These are phyloP conservation scores for Mus spretus DNA, from an alignment of 2,797 vertebrate species.

Conservation along the genomic window DNA sequence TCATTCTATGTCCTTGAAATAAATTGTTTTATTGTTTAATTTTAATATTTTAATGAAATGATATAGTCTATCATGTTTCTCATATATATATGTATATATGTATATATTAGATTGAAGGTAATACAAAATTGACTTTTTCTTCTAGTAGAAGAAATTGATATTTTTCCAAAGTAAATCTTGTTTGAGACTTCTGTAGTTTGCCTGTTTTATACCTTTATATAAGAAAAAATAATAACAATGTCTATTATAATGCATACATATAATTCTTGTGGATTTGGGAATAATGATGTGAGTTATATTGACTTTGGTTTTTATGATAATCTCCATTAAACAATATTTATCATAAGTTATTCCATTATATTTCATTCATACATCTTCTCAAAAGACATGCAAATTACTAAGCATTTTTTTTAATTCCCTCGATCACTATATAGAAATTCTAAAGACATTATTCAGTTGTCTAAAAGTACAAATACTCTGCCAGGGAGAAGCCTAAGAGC, in stretches of 20 bases:
- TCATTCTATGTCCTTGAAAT: background rate
- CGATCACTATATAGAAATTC: background rate
- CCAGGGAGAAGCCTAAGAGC: background rate
- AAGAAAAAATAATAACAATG: background rate
- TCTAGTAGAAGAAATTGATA: background rate
- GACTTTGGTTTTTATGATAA: background rate
- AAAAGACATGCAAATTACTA: background rate
- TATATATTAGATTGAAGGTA: background rate
- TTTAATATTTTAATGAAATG: constrained; percentile 10
- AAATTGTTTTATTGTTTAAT: constrained; percentile 4
- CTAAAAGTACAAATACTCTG: background rate
- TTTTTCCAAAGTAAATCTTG: constrained; percentile 4
- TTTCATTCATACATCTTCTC: constrained; percentile 1
- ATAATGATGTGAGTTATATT: background rate
- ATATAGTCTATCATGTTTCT: background rate
- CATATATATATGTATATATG: background rate
- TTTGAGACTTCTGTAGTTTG: background rate
- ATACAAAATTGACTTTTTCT: constrained; percentile 4
- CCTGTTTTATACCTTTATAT: background rate
- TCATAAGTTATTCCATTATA: constrained; percentile 22
- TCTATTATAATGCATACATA: background rate
- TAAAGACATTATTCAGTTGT: background rate
- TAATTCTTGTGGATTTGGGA: background rate
- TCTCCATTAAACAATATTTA: constrained; percentile 11
- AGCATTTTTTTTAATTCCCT: background rate